Conservation (phyloP, 2,113 vertebrate genomes). For the Ondatra zibethicus region DNA sequence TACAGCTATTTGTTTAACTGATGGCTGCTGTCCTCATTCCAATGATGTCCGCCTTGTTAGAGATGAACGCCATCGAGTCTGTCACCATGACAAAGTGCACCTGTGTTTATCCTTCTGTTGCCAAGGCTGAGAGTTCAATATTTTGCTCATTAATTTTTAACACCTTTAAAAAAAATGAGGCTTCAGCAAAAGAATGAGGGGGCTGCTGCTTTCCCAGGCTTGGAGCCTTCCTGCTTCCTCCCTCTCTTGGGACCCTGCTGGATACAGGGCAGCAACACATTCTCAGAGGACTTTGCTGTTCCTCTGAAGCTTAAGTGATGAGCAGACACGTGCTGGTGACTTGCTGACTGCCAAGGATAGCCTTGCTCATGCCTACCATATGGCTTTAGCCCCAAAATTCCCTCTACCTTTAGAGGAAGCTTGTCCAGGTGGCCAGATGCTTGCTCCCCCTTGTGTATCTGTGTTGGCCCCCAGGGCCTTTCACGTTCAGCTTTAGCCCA, state of each 20-base stretch:
- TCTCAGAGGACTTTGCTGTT: background rate
- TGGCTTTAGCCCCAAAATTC: too few relatives aligned
- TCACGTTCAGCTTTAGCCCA: background rate
- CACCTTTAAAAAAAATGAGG: background rate
- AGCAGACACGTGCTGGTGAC: too few relatives aligned
- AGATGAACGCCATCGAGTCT: background rate
- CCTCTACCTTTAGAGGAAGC: background rate
- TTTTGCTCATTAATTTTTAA: conserved; percentile 51
- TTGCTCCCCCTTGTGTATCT: background rate
- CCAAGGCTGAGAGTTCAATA: conserved; percentile 27
- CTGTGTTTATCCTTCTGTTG: conserved; percentile 23
- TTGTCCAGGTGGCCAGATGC: too few relatives aligned
- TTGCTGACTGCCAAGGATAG: background rate
- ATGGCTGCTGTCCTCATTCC: background rate
- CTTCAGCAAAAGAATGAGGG: background rate
- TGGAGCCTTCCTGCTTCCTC: background rate
- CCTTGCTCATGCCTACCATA: fast-evolving
- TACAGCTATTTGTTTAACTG: background rate
- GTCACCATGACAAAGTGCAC: background rate
- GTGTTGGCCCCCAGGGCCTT: fast-evolving
- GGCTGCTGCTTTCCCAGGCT: background rate
- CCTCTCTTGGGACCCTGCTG: background rate
- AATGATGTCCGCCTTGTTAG: background rate
- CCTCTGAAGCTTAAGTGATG: background rate
- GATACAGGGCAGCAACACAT: background rate